Conservation (phyloP, 2,888 invertebrate genomes). For the Troides oblongomaculatus region DNA sequence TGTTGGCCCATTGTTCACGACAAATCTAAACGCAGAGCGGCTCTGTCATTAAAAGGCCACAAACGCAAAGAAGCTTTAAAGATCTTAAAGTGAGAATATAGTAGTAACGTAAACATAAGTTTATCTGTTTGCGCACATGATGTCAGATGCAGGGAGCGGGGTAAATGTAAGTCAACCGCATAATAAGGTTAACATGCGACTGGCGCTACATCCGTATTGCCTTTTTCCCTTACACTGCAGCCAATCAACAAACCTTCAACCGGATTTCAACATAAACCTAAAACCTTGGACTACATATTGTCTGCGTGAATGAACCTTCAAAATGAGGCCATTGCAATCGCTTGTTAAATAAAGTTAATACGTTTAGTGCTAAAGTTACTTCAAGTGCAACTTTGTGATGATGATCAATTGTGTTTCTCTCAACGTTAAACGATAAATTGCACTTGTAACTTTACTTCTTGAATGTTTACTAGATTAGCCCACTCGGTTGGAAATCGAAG, state of each 20-base stretch:
- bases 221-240: neutral
- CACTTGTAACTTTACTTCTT: too few species aligned
- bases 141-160: neutral
- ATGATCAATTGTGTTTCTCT: too few species aligned
- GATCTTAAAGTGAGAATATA: too few species aligned
- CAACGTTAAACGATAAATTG: too few species aligned
- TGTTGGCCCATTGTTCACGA: too few species aligned
- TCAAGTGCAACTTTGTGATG: too few species aligned
- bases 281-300: conserved; percentile 14
- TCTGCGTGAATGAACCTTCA: conserved; percentile 9
- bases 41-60: too few species aligned
- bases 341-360: conserved; percentile 8
- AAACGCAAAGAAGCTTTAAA: too few species aligned
- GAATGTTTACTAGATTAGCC: too few species aligned
- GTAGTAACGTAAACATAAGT: too few species aligned
- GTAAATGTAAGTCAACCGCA: neutral
- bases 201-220: neutral
- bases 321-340: conserved; percentile 16
- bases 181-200: neutral
- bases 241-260: neutral
- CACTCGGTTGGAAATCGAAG: too few species aligned
- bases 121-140: neutral
- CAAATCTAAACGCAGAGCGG: too few species aligned
- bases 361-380: neutral
- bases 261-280: conserved; percentile 11